These are phyloP conservation scores for Auanema freiburgensis DNA, from an alignment of 2,888 invertebrate species.

Conservation along the genomic window DNA sequence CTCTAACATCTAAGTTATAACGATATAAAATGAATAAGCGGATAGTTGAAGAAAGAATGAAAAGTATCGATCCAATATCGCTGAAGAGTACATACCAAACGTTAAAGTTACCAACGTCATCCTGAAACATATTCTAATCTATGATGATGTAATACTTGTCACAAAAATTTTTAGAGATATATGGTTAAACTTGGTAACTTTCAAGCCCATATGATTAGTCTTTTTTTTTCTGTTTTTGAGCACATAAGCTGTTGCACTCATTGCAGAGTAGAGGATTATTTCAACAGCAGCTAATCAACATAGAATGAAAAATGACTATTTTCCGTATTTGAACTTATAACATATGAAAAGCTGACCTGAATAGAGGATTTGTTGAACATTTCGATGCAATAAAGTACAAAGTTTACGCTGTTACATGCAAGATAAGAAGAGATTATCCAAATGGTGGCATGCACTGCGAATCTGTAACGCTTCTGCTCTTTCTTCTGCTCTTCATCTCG, in stretches of 20 bases:
- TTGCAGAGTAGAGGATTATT: too few relatives aligned
- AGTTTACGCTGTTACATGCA: constrained; percentile 47
- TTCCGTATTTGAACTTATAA: background rate
- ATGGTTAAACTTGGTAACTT: too few relatives aligned
- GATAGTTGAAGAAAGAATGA: constrained; percentile 46
- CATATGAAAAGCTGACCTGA: constrained; percentile 17
- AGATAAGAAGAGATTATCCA: constrained; percentile 51
- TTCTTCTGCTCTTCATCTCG: constrained; percentile 28
- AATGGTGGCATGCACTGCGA: constrained; percentile 46
- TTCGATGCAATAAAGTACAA: constrained; percentile 43
- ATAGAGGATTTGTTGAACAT: constrained; percentile 30
- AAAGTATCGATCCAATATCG: constrained; percentile 45
- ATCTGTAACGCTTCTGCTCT: constrained; percentile 38
- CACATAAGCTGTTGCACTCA: constrained; percentile 5
- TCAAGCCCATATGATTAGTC: too few relatives aligned
- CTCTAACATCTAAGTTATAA: constrained; percentile 45
- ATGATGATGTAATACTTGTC: too few relatives aligned
- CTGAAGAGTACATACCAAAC: constrained; percentile 37
- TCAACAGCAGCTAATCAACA: too few relatives aligned
- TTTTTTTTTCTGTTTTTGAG: background rate
- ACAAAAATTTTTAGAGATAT: too few relatives aligned
- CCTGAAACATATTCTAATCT: constrained; percentile 24
- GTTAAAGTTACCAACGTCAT: constrained; percentile 32
- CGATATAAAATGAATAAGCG: constrained; percentile 52
- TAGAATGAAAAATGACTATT: too few relatives aligned